phyloP scores from a whole-genome alignment of 2,113 vertebrate species.

The Paradisaea rubra region DNA sequence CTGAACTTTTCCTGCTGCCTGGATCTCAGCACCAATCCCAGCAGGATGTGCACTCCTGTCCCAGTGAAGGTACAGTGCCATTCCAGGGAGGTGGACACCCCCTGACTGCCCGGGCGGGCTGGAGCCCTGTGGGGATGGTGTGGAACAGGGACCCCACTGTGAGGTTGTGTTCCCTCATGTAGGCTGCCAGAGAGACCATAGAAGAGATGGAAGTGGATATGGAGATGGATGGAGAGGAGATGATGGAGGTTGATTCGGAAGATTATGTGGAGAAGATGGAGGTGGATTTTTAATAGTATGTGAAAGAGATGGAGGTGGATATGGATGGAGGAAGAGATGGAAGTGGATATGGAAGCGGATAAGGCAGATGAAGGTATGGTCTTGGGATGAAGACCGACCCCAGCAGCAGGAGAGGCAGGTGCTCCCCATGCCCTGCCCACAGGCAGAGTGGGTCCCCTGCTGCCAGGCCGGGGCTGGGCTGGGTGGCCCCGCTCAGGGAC shows the following conservation, averaged over 20 bases:
- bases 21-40: not conserved
- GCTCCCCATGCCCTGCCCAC: not conserved
- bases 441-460: not conserved
- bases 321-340: not conserved
- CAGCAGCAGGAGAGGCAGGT: not conserved
- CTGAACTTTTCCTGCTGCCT: not conserved
- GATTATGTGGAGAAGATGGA: too few species aligned
- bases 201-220: not conserved
- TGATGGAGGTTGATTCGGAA: too few species aligned
- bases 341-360: not conserved
- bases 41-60: not conserved
- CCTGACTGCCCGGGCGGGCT: rapidly evolving
- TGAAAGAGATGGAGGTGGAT: too few species aligned
- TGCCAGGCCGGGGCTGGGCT: not conserved
- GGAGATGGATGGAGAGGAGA: not conserved
- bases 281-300: too few species aligned
- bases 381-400: not conserved
- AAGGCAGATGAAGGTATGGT: too few species aligned
- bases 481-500: not conserved
- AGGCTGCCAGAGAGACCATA: not conserved
- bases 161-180: not conserved
- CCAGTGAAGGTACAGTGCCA: not conserved
- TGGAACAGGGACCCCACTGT: not conserved
- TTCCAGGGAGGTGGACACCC: not conserved
- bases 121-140: not conserved